Conservation (phyloP, 2,797 vertebrate species). For the Lagodon rhomboides region DNA sequence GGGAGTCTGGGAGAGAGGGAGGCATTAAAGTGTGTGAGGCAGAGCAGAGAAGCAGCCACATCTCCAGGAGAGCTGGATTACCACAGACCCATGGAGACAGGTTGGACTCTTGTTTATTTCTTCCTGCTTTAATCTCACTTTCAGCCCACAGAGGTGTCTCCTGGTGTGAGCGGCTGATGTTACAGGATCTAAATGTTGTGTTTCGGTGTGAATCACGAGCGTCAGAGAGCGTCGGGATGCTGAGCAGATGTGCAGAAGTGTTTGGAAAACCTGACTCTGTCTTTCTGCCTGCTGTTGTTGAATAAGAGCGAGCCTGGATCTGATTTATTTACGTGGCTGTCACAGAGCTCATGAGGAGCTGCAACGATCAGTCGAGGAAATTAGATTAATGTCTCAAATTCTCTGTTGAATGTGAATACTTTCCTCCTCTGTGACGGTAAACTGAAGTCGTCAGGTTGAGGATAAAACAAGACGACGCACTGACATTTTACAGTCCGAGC, state of each 20-base stretch:
- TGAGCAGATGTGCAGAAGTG: conserved; percentile 67
- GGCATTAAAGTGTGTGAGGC: conserved; percentile 25
- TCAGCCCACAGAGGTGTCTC: not conserved
- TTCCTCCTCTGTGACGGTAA: no score
- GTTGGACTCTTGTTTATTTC: conserved; percentile 50
- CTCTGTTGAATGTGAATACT: no score
- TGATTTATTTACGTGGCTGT: not conserved
- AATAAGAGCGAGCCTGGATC: not conserved
- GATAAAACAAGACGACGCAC: no score
- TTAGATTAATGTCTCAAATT: no score
- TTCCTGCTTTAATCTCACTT: not conserved
- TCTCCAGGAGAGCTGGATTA: conserved; percentile 70
- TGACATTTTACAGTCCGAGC: no score
- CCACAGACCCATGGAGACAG: conserved; percentile 71
- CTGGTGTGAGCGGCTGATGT: conserved; percentile 2
- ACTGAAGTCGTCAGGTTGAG: no score
- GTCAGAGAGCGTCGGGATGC: conserved; percentile 48
- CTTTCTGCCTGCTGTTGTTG: conserved; percentile 47
- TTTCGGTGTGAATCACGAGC: conserved; percentile 37
- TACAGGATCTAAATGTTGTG: conserved; percentile 20
- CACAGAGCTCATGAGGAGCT: not conserved
- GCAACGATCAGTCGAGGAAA: no score
- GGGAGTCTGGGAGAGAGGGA: conserved; percentile 29
- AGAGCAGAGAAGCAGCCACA: conserved; percentile 62
- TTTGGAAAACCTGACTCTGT: conserved; percentile 63